Evolutionary conservation across 2,797 vertebrate genomes (phyloP), one percentile per base, ranked within the genome.

Genomic region (Chelon labrosus): DNA sequence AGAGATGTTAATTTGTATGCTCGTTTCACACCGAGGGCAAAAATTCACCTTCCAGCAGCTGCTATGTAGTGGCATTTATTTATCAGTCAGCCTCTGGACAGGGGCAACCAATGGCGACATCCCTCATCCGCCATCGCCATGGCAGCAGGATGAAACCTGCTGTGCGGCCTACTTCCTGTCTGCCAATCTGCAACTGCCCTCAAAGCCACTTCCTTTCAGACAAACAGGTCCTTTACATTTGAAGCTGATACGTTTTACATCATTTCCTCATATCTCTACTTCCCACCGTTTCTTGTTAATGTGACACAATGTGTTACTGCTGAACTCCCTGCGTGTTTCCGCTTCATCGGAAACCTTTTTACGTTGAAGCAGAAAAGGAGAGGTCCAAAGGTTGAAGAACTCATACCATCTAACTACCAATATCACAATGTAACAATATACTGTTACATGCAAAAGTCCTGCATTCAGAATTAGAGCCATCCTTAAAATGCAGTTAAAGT

Each of bases 191-290:
- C 86, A 89, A 83, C 90, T 88, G 85, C 85, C 88, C 90, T 91
- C 88, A 92, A 93, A 95, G 88, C 94, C 94, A 95, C 94, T 94
- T 95, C 95, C 95, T 93, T 57, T 94, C 56, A 87, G 85, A 89
- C 71, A 83, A 86, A 89, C 74, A 67, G 59, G 55, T 79, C 80
- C 69, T 87, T 65, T 71, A 67, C 75, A 52, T 54, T 68, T n/a
- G 41, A 75, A 68, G 62, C 39, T 5, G 63, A 83, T 88, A 60
- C 42, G 58, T 73, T 87, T 82, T 59, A 74, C 84, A 80, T 86
- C 75, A 87, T 86, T 79, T 87, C 86, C 84, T 85, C 76, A 31
- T 42, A 12, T 20, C 14, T 4, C 37, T 52, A 41, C 71, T 78
- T 86, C 80, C 70, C 73, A 73, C 42, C 7, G 5, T 72, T 70